A percentile compares a stretch with the other conserved stretches of the same genome.
Evolutionary conservation across 2,888 invertebrate genomes (phyloP).

Genomic region (Phaonia tiefii): DNA sequence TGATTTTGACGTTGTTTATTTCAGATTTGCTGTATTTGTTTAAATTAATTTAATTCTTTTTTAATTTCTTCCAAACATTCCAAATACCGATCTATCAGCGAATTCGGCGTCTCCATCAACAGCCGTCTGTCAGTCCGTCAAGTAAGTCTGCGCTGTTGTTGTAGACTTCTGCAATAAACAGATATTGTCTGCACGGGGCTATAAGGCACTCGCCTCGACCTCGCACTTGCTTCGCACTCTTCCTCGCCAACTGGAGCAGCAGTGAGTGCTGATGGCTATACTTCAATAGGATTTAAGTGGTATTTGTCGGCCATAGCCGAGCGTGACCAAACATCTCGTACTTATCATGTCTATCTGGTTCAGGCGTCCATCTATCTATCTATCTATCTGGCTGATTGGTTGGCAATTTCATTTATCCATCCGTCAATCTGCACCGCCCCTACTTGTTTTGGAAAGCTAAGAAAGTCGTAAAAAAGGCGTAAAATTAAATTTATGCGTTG

Average conservation of each 20-base stretch:
- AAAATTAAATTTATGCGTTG: conserved; percentile 46
- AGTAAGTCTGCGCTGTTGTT: too few species aligned
- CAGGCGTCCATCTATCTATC: background rate
- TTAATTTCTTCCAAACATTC: conserved; percentile 11
- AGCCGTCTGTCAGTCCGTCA: background rate
- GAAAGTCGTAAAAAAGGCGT: conserved; percentile 27
- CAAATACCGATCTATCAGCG: too few species aligned
- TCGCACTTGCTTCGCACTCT: too few species aligned
- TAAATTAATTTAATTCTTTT: conserved; percentile 18
- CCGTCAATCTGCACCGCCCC: background rate
- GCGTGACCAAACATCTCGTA: conserved; percentile 22
- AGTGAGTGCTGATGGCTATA: background rate
- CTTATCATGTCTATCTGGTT: background rate
- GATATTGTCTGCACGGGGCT: too few species aligned
- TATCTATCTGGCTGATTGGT: too few species aligned
- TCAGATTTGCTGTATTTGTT: too few species aligned
- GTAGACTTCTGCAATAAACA: too few species aligned
- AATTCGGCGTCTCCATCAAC: conserved; percentile 10
- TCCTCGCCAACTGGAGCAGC: background rate
- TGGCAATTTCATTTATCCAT: background rate
- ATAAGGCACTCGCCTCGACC: too few species aligned
- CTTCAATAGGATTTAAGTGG: conserved; percentile 31
- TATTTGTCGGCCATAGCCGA: conserved; percentile 54
- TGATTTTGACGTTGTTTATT: too few species aligned
- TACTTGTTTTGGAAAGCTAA: background rate